Evolutionary conservation across 2,888 invertebrate species (phyloP), one percentile per base, ranked within the genome.

Genomic region (Melangyna quadrimaculata): DNA sequence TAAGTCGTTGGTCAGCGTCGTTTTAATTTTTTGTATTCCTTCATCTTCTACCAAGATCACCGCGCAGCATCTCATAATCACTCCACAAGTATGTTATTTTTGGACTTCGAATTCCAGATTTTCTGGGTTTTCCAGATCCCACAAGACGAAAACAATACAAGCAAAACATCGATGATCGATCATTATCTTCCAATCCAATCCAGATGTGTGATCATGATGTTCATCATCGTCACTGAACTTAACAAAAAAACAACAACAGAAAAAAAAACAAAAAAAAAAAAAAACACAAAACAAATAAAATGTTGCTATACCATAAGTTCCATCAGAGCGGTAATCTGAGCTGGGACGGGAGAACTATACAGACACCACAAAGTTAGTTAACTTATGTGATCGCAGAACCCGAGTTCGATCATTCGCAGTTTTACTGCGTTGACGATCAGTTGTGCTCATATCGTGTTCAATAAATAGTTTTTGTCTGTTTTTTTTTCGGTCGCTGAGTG

Each of bases 261-360:
- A 57, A 40, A 40, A 8, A 37, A 70, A 71, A 57, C 17, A 19
- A 59, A 69, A 53, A 43, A 48, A 7, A 43, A 45, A 74, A 12
- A 69, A 55, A 45, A 65, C 70, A 40, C 59, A 71, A n/a, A 69
- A 69, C 37, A 61, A 55, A 40, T 45, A 59, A 19, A 72, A 53
- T 77, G 77, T 81, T 81, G 81, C 57, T 77, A 80, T 84, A 77
- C 84, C 75, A 84, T 75, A 72, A 77, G 69, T 84, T 80, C 67
- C 84, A 84, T 79, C 59, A 65, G 71, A 84, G 83, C 59, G 70
- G 71, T 71, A 71, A 67, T 79, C 53, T 45, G 51, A 67, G 71
- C 63, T 48, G 53, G 43, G 75, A 55, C 40, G 53, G 43, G 75
- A 55, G 53, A 73, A 61, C 65, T 35, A 78, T 10, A 45, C 35